Conservation (phyloP, 2,113 vertebrate species). For the Clinocottus analis region DNA sequence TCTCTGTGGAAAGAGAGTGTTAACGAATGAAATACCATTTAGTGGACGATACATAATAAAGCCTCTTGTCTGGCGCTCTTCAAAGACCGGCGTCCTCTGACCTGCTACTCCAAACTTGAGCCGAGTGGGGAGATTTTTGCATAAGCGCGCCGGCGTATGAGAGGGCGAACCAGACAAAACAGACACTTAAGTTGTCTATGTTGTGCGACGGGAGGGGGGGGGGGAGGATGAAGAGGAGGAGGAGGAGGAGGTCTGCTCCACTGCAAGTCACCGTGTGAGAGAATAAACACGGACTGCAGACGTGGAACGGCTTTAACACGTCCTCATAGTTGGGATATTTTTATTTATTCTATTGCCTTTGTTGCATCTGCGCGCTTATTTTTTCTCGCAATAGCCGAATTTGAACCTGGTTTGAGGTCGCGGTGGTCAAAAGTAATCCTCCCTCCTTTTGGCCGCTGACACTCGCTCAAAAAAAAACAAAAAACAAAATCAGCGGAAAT, state of each 20-base stretch:
- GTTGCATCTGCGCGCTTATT: neutral
- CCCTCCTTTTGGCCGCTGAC: neutral
- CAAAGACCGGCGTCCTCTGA: constrained; percentile 91
- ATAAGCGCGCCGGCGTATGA: constrained; percentile 82
- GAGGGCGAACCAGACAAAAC: constrained; percentile 90
- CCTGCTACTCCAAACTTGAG: constrained; percentile 87
- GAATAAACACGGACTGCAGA: constrained; percentile 66
- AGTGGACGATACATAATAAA: constrained; percentile 87
- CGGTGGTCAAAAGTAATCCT: neutral
- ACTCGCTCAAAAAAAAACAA: too few relatives aligned
- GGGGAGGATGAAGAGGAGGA: constrained; percentile 57
- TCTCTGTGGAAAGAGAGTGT: constrained; percentile 82
- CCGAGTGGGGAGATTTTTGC: constrained; percentile 82
- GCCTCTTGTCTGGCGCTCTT: constrained; percentile 82
- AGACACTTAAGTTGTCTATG: constrained; percentile 89
- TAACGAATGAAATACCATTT: constrained; percentile 87
- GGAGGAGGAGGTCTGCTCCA: constrained; percentile 64
- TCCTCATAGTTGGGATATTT: constrained; percentile 22
- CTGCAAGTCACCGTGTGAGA: constrained; percentile 77
- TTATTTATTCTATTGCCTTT: constrained; percentile 11
- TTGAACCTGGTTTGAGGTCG: neutral
- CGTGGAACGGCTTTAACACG: constrained; percentile 68
- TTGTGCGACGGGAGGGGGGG: constrained; percentile 57
- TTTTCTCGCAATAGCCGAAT: constrained; percentile 15
- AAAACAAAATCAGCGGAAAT: constrained; percentile 20